Evolutionary conservation across 1,140 invertebrate genomes (phyloP), one percentile per base, ranked within the genome.

Genomic region (Mya arenaria): DNA sequence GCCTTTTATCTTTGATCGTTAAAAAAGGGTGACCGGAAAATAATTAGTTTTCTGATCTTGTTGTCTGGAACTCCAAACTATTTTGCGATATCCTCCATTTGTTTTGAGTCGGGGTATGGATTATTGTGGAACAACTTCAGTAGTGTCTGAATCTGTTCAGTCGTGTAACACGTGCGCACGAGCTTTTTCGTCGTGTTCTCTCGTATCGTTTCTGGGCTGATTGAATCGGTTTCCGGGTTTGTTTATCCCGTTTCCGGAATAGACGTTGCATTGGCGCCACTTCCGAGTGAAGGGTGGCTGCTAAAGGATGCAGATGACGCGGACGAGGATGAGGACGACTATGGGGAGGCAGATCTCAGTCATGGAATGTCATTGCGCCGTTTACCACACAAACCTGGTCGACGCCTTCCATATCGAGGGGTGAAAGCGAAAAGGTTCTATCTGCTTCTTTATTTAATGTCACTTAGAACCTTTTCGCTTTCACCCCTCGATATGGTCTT

Each of bases 71-170:
- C 84, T 0, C 83, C 83, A 13, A 89, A 58, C 17, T 86, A 82
- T 74, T 83, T 82, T 34, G 84, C 75, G 28, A 89, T 72, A 17
- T 80, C 60, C 19, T 89, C 87, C 86, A 89, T 87, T 36, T 52
- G 78, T 28, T 89, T 84, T 3, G 84, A 82, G 28, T 89, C 87
- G 0, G 87, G 87, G 58, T 89, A 89, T 15, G 87, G 86, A 36
- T 86, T 87, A 62, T 89, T 86, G 30, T 84, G 82, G 72, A 87
- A 89, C 1, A 87, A 79, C 39, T 84, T 87, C 60, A 87, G 82
- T 55, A 89, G 44, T 4, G 77, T 44, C 17, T 87, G 86, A 0
- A 89, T 84, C 55, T 89, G 87, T 4, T 71, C 71, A 3, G 86
- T 82, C 34, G 86, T 80, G 77, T 89, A 89, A 44, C 85, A 87